Percentiles rank a stretch among this genome's conserved stretches.
These are phyloP conservation scores for Nebria salina DNA, from an alignment of 2,888 invertebrate species.

Conservation along the genomic window DNA sequence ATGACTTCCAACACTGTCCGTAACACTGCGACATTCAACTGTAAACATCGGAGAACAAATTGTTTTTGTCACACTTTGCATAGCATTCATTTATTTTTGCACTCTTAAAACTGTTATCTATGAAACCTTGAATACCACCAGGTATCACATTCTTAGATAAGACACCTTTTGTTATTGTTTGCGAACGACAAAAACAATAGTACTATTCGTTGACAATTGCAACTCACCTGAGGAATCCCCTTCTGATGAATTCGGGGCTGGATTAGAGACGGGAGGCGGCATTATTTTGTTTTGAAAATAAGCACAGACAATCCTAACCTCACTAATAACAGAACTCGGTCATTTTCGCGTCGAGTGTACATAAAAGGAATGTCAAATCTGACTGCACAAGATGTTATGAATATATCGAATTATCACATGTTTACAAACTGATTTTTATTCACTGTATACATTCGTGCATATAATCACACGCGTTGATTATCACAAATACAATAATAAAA, in stretches of 20 bases:
- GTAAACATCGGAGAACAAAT: constrained; percentile 22
- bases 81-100: background rate
- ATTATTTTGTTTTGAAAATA: constrained; percentile 36
- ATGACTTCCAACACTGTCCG: constrained; percentile 71
- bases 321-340: constrained; percentile 33
- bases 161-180: background rate
- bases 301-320: constrained; percentile 28
- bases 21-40: constrained; percentile 63
- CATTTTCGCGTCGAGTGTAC: constrained; percentile 45
- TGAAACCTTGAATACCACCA: background rate
- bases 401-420: constrained; percentile 36
- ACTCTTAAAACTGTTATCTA: background rate
- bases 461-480: constrained; percentile 37
- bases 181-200: background rate
- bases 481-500: constrained; percentile 41
- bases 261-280: constrained; percentile 41
- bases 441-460: constrained; percentile 19
- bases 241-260: constrained; percentile 33
- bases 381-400: constrained; percentile 34
- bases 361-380: constrained; percentile 46
- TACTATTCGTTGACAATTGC: background rate
- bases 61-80: background rate
- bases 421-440: background rate
- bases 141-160: background rate
- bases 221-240: constrained; percentile 36